Conservation (phyloP, 2,797 vertebrate genomes). For the Anguilla anguilla region DNA sequence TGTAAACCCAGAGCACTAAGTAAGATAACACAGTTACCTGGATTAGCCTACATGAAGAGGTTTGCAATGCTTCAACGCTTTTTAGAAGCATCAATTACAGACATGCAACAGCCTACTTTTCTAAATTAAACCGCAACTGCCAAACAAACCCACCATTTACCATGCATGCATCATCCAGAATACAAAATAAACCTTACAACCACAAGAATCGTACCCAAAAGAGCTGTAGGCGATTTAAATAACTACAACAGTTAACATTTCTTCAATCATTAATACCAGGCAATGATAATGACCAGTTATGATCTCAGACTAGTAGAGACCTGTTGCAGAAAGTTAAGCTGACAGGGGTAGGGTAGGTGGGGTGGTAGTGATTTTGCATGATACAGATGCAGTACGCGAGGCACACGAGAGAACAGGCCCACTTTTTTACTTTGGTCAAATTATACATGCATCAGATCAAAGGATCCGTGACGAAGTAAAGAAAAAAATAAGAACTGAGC, state of each 20-base stretch:
- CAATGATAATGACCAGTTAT: neutral
- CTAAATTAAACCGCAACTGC: neutral
- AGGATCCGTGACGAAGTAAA: neutral
- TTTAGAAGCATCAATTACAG: neutral
- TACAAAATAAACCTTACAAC: neutral
- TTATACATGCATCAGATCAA: slow-evolving; percentile 2
- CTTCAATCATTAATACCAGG: neutral
- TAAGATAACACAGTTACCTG: neutral
- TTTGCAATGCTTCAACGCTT: neutral
- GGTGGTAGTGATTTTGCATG: neutral
- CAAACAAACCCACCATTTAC: neutral
- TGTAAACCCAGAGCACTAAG: neutral
- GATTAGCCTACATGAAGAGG: neutral
- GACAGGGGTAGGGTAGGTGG: too few relatives aligned
- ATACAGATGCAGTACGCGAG: neutral
- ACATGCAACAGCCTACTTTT: neutral
- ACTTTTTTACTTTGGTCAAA: neutral
- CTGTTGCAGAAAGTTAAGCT: too few relatives aligned
- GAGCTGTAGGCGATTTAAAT: neutral
- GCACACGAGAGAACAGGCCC: neutral
- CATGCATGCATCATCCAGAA: neutral
- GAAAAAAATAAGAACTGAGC: neutral
- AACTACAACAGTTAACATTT: neutral
- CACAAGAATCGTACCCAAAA: neutral
- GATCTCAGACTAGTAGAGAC: too few relatives aligned